Evolutionary conservation across 2,113 vertebrate species (phyloP).

Genomic region (Erythrolamprus reginae): DNA sequence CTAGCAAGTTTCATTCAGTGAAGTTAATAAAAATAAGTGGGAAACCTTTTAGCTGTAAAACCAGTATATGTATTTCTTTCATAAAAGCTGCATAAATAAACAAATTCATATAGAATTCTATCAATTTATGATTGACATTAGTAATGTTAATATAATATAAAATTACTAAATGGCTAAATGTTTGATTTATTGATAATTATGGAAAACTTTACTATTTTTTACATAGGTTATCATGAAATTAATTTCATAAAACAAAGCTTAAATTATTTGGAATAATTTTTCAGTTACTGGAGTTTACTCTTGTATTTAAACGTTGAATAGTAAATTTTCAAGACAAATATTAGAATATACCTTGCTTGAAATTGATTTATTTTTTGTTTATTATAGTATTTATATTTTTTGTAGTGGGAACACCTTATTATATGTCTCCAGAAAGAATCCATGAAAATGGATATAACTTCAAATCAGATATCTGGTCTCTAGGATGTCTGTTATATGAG

Average conservation of each 20-base stretch:
- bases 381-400: constrained; percentile 49
- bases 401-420: constrained; percentile 83
- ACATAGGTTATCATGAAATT: neutral
- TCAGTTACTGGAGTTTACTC: neutral
- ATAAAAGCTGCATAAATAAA: neutral
- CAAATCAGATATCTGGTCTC: constrained; percentile 85
- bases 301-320: neutral
- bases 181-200: neutral
- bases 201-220: neutral
- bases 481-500: constrained; percentile 77
- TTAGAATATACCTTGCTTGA: neutral
- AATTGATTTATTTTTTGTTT: neutral
- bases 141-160: neutral
- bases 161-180: neutral
- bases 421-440: constrained; percentile 86
- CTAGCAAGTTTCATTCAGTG: neutral
- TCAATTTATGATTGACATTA: neutral
- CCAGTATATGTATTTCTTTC: neutral
- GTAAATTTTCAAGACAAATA: neutral
- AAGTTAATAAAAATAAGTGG: neutral
- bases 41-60: neutral
- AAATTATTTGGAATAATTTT: neutral
- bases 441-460: constrained; percentile 87
- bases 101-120: neutral
- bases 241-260: neutral